These are phyloP conservation scores for Holacanthella duospinosa DNA, from an alignment of 2,888 invertebrate genomes.

Conservation along the genomic window DNA sequence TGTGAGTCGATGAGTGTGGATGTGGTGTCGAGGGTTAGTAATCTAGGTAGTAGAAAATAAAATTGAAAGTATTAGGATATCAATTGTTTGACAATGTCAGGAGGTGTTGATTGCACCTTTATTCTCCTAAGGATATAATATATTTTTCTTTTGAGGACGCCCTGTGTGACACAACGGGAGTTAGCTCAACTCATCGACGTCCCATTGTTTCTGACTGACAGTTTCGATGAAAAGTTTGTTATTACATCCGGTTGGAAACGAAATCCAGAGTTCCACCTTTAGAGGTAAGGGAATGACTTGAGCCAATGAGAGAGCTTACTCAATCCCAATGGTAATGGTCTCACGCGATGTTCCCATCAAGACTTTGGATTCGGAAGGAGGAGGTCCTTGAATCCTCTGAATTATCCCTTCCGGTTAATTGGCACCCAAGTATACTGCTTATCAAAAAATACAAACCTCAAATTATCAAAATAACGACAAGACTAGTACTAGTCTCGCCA, in stretches of 20 bases:
- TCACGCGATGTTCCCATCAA: not conserved
- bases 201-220: not conserved
- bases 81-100: not conserved
- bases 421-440: not conserved
- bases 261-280: not conserved
- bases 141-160: too few relatives aligned
- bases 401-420: not conserved
- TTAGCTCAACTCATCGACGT: not conserved
- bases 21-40: too few relatives aligned
- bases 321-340: not conserved
- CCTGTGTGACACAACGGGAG: too few relatives aligned
- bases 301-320: too few relatives aligned
- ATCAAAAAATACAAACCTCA: not conserved
- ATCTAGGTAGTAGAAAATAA: too few relatives aligned
- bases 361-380: not conserved
- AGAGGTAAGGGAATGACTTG: too few relatives aligned
- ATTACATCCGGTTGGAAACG: not conserved
- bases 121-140: too few relatives aligned
- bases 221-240: too few relatives aligned
- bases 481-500: not conserved
- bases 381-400: not conserved
- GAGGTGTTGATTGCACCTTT: not conserved
- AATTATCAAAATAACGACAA: not conserved
- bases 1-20: too few relatives aligned
- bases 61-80: not conserved